Conservation (phyloP, 2,113 vertebrate genomes). For the Microcebus jonahi region DNA sequence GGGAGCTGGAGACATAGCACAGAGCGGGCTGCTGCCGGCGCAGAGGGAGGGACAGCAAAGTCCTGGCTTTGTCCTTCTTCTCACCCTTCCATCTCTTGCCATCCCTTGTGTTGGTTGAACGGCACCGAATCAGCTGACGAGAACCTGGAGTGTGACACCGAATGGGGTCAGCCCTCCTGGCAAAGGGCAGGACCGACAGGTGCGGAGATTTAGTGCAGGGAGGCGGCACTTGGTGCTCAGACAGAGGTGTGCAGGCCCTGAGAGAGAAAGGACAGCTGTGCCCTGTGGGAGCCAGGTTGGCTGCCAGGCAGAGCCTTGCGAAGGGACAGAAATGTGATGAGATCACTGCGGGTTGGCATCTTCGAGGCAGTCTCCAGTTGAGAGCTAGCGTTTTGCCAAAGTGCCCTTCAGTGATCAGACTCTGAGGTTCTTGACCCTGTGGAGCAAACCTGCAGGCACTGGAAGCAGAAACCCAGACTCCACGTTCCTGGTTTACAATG, state of each 20-base stretch:
- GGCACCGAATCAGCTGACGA: not conserved
- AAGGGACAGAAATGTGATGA: not conserved
- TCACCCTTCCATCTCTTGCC: not conserved
- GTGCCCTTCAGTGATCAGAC: not conserved
- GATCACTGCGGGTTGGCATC: constrained; percentile 10
- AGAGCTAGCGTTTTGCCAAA: not conserved
- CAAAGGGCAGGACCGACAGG: not conserved
- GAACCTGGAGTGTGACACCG: not conserved
- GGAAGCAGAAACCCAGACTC: not conserved
- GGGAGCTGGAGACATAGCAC: not conserved
- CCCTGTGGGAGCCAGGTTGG: not conserved
- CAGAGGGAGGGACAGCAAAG: not conserved
- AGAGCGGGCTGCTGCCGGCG: not conserved
- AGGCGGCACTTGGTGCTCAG: not conserved
- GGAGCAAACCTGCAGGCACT: rapidly evolving
- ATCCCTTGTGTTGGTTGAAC: not conserved
- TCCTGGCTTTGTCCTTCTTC: not conserved
- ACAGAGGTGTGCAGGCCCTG: rapidly evolving
- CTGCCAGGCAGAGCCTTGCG: not conserved
- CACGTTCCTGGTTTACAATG: rapidly evolving
- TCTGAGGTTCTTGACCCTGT: not conserved
- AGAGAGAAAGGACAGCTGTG: not conserved
- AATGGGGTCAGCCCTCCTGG: not conserved
- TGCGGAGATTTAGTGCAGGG: not conserved
- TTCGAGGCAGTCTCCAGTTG: not conserved